Base-by-base conservation (phyloP, 2,797 vertebrate genomes). In the Halcyon leucocephala region DNA sequence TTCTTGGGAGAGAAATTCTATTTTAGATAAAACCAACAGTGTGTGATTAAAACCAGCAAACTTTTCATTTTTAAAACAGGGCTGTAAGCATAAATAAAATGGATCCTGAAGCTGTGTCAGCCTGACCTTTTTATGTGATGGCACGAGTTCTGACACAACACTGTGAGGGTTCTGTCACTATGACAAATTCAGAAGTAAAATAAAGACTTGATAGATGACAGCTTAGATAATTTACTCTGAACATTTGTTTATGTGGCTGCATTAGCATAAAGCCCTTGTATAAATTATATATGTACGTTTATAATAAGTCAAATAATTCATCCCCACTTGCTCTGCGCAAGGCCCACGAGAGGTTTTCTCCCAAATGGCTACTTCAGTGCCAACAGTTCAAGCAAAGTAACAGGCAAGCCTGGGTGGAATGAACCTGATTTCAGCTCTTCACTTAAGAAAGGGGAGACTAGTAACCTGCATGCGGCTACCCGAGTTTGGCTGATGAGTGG, bases 171-270 rank as follows among this genome's bases (percentile, higher is more conserved):
- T 76, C 51, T 61, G 57, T 71, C 66, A 57, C 72, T 49, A 24
- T 58, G 54, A 83, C 70, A 90, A 86, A 86, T 83, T 78, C 42
- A 81, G 69, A 93, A 77, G 26, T 42, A 80, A 91, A 91, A 86
- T 46, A 72, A 85, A 86, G 58, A 28, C 77, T 55, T 41, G 10
- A 51, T 62, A 44, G 41, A 39, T 28, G 7, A 10, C 21, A 69
- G 41, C 35, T 79, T 76, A 48, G 7, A 16, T 74, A 12, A 83
- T 79, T 4, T 12, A 44, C 26, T 62, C 20, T 4, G 5, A 52
- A 11, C 21, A 24, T 74, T 31, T 67, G 55, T 78, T 39, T 41
- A 10, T n/a, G 11, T 64, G 41, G 28, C 35, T 80, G 1, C 41
- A n/a, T 54, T 79, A 51, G 29, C 39, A 54, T 52, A 74, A 76